Conservation (phyloP, 2,888 invertebrate species). For the Acanthococcus lagerstroemiae region DNA sequence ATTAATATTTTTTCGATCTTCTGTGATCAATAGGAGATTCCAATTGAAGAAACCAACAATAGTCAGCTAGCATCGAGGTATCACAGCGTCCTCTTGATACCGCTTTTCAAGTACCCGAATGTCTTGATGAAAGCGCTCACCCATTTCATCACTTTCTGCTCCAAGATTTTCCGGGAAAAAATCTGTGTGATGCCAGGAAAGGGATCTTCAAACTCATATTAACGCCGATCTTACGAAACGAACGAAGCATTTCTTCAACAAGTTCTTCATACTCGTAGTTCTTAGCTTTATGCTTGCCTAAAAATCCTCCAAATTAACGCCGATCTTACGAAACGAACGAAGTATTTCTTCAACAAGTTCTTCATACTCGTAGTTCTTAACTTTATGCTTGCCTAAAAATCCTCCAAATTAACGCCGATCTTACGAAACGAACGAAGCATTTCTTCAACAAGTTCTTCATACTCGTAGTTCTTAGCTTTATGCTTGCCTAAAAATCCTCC, state of each 20-base stretch:
- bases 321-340: constrained; percentile 33
- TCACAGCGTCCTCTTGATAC: neutral
- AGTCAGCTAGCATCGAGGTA: neutral
- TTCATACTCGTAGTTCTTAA: constrained; percentile 29
- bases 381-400: constrained; percentile 32
- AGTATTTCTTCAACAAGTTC: constrained; percentile 33
- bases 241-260: constrained; percentile 32
- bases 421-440: constrained; percentile 31
- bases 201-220: constrained; percentile 41
- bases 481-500: constrained; percentile 29
- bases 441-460: constrained; percentile 31
- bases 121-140: constrained; percentile 38
- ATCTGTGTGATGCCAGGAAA: constrained; percentile 40
- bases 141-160: constrained; percentile 40
- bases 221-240: constrained; percentile 36
- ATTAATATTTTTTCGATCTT: neutral
- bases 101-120: neutral
- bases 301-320: constrained; percentile 40
- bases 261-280: constrained; percentile 31
- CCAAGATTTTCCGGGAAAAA: constrained; percentile 41
- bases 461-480: constrained; percentile 31
- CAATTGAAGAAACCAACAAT: neutral
- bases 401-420: constrained; percentile 36
- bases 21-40: neutral
- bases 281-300: constrained; percentile 31